Percentiles rank a stretch among this genome's conserved stretches.
These are phyloP conservation scores for Physocephala rufipes DNA, from an alignment of 2,888 invertebrate species.

Conservation along the genomic window DNA sequence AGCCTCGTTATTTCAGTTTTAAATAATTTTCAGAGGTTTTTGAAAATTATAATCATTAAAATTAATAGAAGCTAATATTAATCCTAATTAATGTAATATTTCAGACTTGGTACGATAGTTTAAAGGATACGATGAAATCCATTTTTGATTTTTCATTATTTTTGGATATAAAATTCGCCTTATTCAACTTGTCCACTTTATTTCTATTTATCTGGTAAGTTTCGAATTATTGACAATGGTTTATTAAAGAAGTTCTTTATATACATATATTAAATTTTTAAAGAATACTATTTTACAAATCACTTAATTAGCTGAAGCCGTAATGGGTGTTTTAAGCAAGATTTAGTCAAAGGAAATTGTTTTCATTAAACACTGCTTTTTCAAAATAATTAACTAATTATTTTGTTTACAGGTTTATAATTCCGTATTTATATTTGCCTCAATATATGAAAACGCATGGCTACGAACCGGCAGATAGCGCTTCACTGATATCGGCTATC, in stretches of 20 bases:
- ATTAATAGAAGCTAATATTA: not conserved
- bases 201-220: conserved; percentile 93
- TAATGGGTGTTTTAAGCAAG: too few relatives aligned
- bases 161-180: conserved; percentile 78
- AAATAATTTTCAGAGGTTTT: too few relatives aligned
- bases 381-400: not conserved
- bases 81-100: conserved; percentile 46
- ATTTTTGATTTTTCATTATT: conserved; percentile 85
- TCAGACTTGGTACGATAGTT: conserved; percentile 79
- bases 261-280: not conserved
- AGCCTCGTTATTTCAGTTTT: too few relatives aligned
- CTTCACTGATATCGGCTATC: conserved; percentile 84
- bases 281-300: not conserved
- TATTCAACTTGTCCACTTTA: conserved; percentile 86
- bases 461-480: conserved; percentile 77
- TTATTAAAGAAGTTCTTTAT: too few relatives aligned
- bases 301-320: too few relatives aligned
- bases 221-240: too few relatives aligned
- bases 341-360: too few relatives aligned
- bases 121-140: conserved; percentile 73
- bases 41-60: not conserved
- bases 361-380: too few relatives aligned
- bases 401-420: conserved; percentile 80
- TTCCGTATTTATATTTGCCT: conserved; percentile 93
- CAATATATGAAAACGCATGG: conserved; percentile 81